Conservation (phyloP, 2,113 vertebrate species). For the Notarius quadriscutis region DNA sequence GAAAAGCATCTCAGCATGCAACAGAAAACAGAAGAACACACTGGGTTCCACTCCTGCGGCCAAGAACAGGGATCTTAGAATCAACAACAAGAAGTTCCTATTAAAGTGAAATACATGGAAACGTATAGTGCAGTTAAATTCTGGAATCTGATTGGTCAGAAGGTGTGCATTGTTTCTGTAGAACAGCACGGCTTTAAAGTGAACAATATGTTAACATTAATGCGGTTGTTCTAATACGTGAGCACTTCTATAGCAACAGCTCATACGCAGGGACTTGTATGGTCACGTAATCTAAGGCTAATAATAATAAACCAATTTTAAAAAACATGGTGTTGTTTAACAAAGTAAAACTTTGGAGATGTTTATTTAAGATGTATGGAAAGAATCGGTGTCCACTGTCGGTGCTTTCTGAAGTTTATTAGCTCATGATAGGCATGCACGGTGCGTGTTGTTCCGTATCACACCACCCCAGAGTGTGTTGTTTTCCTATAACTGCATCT, state of each 20-base stretch:
- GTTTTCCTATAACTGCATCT: neutral
- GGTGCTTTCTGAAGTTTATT: neutral
- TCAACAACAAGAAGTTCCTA: no score
- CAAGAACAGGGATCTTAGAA: no score
- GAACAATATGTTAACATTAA: neutral
- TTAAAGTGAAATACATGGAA: no score
- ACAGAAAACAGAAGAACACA: no score
- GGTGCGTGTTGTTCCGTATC: neutral
- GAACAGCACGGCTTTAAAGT: no score
- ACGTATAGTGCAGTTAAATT: no score
- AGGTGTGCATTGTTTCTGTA: no score
- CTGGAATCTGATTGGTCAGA: no score
- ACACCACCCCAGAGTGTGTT: neutral
- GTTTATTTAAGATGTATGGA: neutral
- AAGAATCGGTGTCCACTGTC: neutral
- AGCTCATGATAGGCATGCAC: neutral
- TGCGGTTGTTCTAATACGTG: neutral
- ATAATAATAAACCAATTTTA: neutral
- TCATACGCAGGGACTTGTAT: neutral
- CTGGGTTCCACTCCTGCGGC: no score
- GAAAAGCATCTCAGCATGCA: no score
- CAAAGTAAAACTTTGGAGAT: neutral
- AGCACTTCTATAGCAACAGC: neutral
- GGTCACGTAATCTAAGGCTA: neutral
- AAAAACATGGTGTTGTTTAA: neutral